Conservation (phyloP, 2,113 vertebrate genomes). For the Xiphophorus maculatus region DNA sequence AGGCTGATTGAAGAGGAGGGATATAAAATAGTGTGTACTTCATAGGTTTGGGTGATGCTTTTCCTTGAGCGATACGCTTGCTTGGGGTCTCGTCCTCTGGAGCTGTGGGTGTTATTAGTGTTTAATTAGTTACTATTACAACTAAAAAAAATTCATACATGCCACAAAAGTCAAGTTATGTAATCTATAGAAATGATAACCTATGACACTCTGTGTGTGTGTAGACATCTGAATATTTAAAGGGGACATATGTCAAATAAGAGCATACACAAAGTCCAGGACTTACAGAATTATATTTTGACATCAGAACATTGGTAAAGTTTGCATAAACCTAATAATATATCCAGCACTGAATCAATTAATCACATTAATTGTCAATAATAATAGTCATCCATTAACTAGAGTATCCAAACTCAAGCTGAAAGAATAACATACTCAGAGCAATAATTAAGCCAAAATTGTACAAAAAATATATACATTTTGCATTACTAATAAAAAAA, state of each 20-base stretch:
- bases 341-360: too few relatives aligned
- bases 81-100: not conserved
- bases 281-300: not conserved
- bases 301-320: not conserved
- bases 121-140: not conserved
- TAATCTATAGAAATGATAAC: not conserved
- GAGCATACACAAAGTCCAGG: not conserved
- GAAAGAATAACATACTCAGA: too few relatives aligned
- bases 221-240: not conserved
- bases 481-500: too few relatives aligned
- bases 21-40: conserved; percentile 16
- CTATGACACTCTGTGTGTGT: not conserved
- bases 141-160: not conserved
- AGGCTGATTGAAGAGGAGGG: not conserved
- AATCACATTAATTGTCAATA: too few relatives aligned
- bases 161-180: not conserved
- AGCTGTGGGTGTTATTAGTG: not conserved
- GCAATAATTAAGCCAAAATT: too few relatives aligned
- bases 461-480: too few relatives aligned
- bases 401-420: too few relatives aligned
- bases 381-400: too few relatives aligned
- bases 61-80: not conserved
- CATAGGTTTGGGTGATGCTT: not conserved
- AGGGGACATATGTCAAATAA: too few relatives aligned
- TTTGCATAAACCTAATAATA: not conserved